Percentiles rank a stretch among this genome's conserved stretches.
Conservation (phyloP, 2,113 vertebrate genomes). For the Sturnira hondurensis region DNA sequence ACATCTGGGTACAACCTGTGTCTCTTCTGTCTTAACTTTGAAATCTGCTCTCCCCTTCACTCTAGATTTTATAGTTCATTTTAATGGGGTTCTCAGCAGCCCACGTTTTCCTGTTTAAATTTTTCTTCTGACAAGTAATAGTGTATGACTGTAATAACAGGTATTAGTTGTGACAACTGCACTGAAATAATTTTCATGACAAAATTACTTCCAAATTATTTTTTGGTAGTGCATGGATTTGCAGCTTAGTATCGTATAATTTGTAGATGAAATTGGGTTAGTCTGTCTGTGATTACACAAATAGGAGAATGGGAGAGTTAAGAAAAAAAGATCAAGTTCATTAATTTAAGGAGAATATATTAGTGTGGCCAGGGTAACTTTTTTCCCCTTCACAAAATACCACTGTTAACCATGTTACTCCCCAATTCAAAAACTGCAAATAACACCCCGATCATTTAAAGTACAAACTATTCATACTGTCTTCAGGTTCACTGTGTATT, state of each 20-base stretch:
- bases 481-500: background rate
- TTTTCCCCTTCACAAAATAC: background rate
- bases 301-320: background rate
- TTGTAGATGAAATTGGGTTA: background rate
- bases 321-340: background rate
- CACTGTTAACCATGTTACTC: background rate
- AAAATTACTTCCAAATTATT: conserved; percentile 57
- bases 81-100: conserved; percentile 43
- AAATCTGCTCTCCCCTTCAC: conserved; percentile 3
- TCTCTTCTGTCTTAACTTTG: conserved; percentile 30
- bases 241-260: conserved; percentile 11
- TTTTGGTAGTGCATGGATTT: conserved; percentile 12
- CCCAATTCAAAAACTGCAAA: background rate
- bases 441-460: background rate
- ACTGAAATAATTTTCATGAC: conserved; percentile 40
- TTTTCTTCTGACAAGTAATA: conserved; percentile 55
- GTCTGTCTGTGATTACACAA: background rate
- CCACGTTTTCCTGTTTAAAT: conserved; percentile 58
- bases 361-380: background rate
- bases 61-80: conserved; percentile 2
- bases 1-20: background rate
- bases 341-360: background rate
- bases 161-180: conserved; percentile 50
- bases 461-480: background rate
- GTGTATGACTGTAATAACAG: conserved; percentile 32